Percentiles rank a stretch among this genome's conserved stretches.
phyloP scores from a whole-genome alignment of 53 echinoderm and acorn worm genomes.

The Arbacia lixula region DNA sequence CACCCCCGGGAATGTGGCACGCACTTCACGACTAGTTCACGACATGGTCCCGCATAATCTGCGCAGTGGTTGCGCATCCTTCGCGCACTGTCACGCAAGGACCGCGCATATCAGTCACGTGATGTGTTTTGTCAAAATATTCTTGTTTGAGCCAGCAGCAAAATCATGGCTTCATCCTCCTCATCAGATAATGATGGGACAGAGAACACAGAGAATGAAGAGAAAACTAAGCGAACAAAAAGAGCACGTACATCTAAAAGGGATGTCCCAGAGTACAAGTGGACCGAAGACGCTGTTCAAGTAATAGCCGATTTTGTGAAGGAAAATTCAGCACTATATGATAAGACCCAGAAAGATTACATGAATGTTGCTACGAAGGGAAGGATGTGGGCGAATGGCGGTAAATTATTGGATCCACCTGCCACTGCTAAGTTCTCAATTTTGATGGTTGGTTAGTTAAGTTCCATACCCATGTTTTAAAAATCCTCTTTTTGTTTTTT shows the following conservation, averaged over 20 bases:
- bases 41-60: slow-evolving; percentile 24
- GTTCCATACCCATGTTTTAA: slow-evolving; percentile 27
- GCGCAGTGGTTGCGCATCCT: slow-evolving; percentile 37
- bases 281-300: slow-evolving; percentile 15
- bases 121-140: slow-evolving; percentile 23
- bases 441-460: slow-evolving; percentile 14
- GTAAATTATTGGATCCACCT: slow-evolving; percentile 20
- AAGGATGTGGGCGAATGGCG: slow-evolving; percentile 13
- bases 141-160: slow-evolving; percentile 27
- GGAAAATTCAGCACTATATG: slow-evolving; percentile 17
- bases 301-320: slow-evolving; percentile 17
- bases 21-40: slow-evolving; percentile 36
- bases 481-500: slow-evolving; percentile 22
- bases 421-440: slow-evolving; percentile 21
- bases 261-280: slow-evolving; percentile 27
- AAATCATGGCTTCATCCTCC: slow-evolving; percentile 26
- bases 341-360: slow-evolving; percentile 18
- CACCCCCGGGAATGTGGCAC: slow-evolving; percentile 36
- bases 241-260: slow-evolving; percentile 28
- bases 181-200: slow-evolving; percentile 22
- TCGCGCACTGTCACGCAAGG: slow-evolving; percentile 16
- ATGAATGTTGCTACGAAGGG: slow-evolving; percentile 22
- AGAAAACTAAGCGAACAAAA: slow-evolving; percentile 34
- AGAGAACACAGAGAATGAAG: slow-evolving; percentile 23
- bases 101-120: slow-evolving; percentile 17